Conservation (phyloP, 2,888 invertebrate genomes). For the Gymnosoma rotundatum region DNA sequence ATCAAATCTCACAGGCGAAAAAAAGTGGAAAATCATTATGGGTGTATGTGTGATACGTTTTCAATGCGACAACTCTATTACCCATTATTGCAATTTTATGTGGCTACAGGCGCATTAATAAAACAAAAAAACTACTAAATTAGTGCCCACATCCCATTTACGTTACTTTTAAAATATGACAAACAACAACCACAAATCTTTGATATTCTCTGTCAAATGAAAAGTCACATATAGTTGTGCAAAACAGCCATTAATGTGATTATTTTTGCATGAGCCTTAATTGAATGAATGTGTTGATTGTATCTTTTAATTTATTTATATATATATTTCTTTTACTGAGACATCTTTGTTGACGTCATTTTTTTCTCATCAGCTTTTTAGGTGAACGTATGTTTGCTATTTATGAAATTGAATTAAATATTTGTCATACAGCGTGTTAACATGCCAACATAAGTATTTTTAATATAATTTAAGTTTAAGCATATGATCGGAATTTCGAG, state of each 20-base stretch:
- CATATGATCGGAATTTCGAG: too few relatives aligned
- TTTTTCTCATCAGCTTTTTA: not conserved
- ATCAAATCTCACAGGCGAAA: too few relatives aligned
- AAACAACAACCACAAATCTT: not conserved
- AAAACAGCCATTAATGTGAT: conserved; percentile 3
- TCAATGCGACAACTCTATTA: too few relatives aligned
- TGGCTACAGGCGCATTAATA: too few relatives aligned
- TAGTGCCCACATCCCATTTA: too few relatives aligned
- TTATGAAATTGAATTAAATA: conserved; percentile 27
- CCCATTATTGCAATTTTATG: too few relatives aligned
- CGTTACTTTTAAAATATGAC: not conserved
- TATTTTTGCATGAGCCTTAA: conserved; percentile 10
- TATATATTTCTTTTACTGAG: not conserved
- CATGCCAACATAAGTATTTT: too few relatives aligned
- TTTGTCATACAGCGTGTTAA: conserved; percentile 35
- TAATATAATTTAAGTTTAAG: too few relatives aligned
- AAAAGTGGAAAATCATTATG: too few relatives aligned
- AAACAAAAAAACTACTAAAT: too few relatives aligned
- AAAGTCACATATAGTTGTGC: not conserved
- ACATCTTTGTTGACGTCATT: not conserved
- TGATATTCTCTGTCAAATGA: not conserved
- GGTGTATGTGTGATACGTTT: too few relatives aligned
- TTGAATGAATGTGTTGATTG: not conserved
- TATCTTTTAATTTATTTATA: not conserved
- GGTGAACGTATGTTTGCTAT: conserved; percentile 38